Evolutionary conservation across 2,888 invertebrate genomes (phyloP), one percentile per base, ranked within the genome.

Genomic region (Microctonus brassicae): DNA sequence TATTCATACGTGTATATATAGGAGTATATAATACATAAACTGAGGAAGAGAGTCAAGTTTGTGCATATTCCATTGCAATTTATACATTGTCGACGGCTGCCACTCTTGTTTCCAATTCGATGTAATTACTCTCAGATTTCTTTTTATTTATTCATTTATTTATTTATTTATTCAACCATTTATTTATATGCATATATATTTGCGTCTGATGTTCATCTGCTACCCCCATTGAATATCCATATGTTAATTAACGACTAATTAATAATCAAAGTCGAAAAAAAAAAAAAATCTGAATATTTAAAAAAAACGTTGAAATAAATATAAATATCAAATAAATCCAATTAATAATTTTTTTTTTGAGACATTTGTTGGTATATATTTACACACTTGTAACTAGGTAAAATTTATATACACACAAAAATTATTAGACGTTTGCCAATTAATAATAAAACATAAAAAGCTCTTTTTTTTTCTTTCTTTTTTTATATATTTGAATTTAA

Each of bases 21-120:
- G 6, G 24, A 22, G 22, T 26, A 55, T 55, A 55, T 7, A 55
- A 5, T 55, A 11, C 29, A 29, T n/a, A n/a, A n/a, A n/a, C n/a
- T n/a, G n/a, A n/a, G n/a, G 29, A 29, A 29, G 3, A 29, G 7
- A 29, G 4, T 29, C 7, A 7, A 29, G 7, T 29, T 3, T 29
- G 29, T 29, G 4, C 4, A 7, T 5, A 29, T 29, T 29, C 29
- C n/a, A 33, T 7, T 13, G 13, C 10, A 3, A 33, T 58, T 4
- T 17, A 6, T 58, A 33, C 20, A 33, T 26, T n/a, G 47, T 61
- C 36, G 33, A 52, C 60, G 34, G 33, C 24, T 61, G 29, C 20
- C 57, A 36, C 72, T 71, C 70, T 70, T 55, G 57, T 60, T 58
- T 64, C 64, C 42, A 52, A 64, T 58, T 58, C 60, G 34, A 3